phyloP scores from a whole-genome alignment of 2,888 invertebrate genomes.

The Drosophila nr. fundita region DNA sequence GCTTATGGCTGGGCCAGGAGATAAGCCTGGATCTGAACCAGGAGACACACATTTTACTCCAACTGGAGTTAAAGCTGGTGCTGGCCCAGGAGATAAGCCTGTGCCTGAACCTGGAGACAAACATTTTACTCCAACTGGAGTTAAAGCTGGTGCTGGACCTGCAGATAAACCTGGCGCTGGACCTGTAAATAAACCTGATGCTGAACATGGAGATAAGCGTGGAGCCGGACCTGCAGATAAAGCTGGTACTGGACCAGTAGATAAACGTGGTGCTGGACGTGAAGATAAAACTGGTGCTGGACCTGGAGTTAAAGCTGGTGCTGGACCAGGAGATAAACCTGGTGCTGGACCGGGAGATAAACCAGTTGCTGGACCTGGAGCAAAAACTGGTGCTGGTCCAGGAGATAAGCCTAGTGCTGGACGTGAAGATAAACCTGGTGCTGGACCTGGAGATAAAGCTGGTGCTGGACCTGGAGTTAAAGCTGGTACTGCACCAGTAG shows the following conservation, averaged over 20 bases:
- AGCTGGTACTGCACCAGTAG: neutral
- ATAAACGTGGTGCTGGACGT: neutral
- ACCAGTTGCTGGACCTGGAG: neutral
- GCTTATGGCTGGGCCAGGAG: neutral
- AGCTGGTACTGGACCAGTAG: rapidly evolving
- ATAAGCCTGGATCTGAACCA: slow-evolving; percentile 1
- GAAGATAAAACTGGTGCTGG: neutral
- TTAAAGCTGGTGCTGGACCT: neutral
- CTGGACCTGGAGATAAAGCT: neutral
- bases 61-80: slow-evolving; percentile 1
- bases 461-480: neutral
- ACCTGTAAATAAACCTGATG: slow-evolving; percentile 1
- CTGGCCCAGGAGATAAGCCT: neutral
- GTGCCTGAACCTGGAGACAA: neutral
- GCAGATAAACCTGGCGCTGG: neutral
- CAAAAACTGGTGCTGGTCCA: slow-evolving; percentile 2
- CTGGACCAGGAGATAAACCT: neutral
- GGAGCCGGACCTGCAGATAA: slow-evolving; percentile 2
- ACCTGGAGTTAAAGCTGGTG: neutral
- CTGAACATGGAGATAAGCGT: neutral
- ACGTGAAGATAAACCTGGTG: neutral
- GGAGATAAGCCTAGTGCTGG: neutral
- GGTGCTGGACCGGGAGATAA: neutral
- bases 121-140: neutral
- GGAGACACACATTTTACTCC: neutral